phyloP scores from a whole-genome alignment of 1,140 invertebrate species.

The Vanessa tameamea region DNA sequence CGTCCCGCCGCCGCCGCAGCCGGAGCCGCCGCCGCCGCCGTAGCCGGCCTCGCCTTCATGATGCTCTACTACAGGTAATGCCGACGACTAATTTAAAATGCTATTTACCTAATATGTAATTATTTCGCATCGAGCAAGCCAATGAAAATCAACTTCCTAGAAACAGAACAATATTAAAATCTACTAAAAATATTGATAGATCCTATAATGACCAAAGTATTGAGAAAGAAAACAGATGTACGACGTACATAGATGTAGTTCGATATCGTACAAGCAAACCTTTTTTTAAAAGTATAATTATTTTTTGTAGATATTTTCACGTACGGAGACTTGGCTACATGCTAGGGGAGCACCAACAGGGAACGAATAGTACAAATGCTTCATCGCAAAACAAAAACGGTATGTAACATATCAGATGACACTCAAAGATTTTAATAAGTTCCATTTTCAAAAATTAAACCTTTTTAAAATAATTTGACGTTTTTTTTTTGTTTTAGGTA shows the following conservation, averaged over 20 bases:
- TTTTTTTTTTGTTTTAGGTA: constrained; percentile 44
- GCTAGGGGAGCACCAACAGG: constrained; percentile 81
- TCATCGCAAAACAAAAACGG: constrained; percentile 69
- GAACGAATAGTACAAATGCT: constrained; percentile 69
- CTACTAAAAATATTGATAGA: too few relatives aligned
- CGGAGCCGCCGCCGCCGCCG: constrained; percentile 82
- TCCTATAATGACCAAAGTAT: too few relatives aligned
- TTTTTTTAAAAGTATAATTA: background rate
- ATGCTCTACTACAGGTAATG: constrained; percentile 88
- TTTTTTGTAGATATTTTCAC: constrained; percentile 83
- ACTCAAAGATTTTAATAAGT: too few relatives aligned
- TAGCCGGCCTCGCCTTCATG: constrained; percentile 91
- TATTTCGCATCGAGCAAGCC: too few relatives aligned
- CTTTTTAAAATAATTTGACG: background rate
- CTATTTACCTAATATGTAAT: too few relatives aligned
- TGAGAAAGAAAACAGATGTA: too few relatives aligned
- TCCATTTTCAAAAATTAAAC: background rate
- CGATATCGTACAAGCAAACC: background rate
- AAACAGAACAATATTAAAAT: too few relatives aligned
- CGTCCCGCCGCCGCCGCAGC: constrained; percentile 60
- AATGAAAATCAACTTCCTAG: too few relatives aligned
- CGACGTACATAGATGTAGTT: too few relatives aligned
- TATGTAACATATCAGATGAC: constrained; percentile 20
- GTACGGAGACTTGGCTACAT: constrained; percentile 85
- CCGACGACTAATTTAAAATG: too few relatives aligned